A percentile compares a stretch with the other conserved stretches of the same genome.
Evolutionary conservation across 2,113 vertebrate species (phyloP).

Genomic region (Platichthys stellatus): DNA sequence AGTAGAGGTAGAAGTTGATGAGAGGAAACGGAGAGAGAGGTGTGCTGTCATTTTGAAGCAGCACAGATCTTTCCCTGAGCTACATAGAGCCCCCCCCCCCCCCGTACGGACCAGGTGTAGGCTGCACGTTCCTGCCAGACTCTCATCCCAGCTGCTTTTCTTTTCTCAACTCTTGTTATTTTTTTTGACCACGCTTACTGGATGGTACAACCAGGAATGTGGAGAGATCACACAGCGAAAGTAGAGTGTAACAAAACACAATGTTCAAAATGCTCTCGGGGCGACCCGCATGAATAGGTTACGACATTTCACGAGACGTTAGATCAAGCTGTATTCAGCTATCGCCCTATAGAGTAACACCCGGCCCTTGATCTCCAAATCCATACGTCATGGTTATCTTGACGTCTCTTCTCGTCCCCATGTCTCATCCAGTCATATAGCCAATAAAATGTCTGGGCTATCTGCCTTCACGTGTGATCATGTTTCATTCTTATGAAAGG

Average conservation of each 20-base stretch:
- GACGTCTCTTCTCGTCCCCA: slow-evolving; percentile 24
- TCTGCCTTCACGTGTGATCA: slow-evolving; percentile 37
- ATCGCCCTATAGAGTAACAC: slow-evolving; percentile 33
- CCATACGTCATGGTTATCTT: slow-evolving; percentile 54
- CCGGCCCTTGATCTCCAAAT: slow-evolving; percentile 52
- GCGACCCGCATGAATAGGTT: slow-evolving; percentile 34
- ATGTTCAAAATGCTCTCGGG: slow-evolving; percentile 23
- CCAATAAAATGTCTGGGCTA: slow-evolving; percentile 28
- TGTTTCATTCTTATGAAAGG: slow-evolving; percentile 50
- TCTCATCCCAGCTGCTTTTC: neutral
- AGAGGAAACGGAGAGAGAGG: slow-evolving; percentile 25
- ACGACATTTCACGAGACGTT: slow-evolving; percentile 42
- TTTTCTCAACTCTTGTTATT: slow-evolving; percentile 16
- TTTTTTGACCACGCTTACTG: neutral
- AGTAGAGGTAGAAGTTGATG: slow-evolving; percentile 7
- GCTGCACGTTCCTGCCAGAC: slow-evolving; percentile 7
- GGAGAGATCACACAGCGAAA: slow-evolving; percentile 54
- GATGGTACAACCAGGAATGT: slow-evolving; percentile 38
- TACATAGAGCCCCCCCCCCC: slow-evolving; percentile 7
- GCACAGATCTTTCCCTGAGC: slow-evolving; percentile 51
- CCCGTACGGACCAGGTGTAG: slow-evolving; percentile 17
- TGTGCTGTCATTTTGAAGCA: slow-evolving; percentile 57
- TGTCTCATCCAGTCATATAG: slow-evolving; percentile 30
- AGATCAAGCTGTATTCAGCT: slow-evolving; percentile 51
- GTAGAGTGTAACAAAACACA: slow-evolving; percentile 39